A percentile compares a stretch with the other conserved stretches of the same genome.
Evolutionary conservation across 2,888 invertebrate species (phyloP).

Genomic region (Labia minor): DNA sequence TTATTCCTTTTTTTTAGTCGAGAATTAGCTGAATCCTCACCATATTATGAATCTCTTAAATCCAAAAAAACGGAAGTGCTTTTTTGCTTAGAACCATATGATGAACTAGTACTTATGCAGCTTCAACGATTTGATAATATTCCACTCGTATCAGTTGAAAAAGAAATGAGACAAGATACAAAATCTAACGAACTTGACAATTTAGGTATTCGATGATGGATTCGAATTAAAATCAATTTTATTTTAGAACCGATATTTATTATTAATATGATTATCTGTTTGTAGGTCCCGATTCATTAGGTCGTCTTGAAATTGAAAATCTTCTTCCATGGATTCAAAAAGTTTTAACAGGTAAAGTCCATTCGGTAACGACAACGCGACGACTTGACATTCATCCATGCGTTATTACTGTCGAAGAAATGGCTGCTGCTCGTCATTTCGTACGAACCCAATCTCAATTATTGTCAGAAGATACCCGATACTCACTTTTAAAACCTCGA

Average conservation of each 20-base stretch:
- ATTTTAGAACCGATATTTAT: constrained; percentile 14
- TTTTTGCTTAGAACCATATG: constrained; percentile 94
- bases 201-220: constrained; percentile 40
- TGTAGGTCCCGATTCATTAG: constrained; percentile 55
- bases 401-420: constrained; percentile 88
- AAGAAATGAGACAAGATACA: constrained; percentile 72
- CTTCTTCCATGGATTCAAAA: constrained; percentile 68
- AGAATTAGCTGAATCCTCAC: constrained; percentile 81
- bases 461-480: constrained; percentile 73
- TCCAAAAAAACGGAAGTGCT: constrained; percentile 80
- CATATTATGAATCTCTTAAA: constrained; percentile 87
- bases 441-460: constrained; percentile 76
- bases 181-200: constrained; percentile 46
- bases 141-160: constrained; percentile 78
- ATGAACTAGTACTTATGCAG: constrained; percentile 88
- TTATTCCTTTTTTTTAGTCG: constrained; percentile 49
- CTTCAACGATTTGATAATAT: constrained; percentile 68
- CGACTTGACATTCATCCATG: constrained; percentile 85
- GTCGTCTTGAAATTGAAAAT: constrained; percentile 63
- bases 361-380: constrained; percentile 70
- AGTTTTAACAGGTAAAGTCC: constrained; percentile 65
- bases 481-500: constrained; percentile 76
- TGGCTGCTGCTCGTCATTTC: constrained; percentile 93
- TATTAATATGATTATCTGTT: constrained; percentile 23
- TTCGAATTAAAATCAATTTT: neutral